Evolutionary conservation across 1,140 invertebrate species (phyloP).

Genomic region (Rhagoletis zephyria): DNA sequence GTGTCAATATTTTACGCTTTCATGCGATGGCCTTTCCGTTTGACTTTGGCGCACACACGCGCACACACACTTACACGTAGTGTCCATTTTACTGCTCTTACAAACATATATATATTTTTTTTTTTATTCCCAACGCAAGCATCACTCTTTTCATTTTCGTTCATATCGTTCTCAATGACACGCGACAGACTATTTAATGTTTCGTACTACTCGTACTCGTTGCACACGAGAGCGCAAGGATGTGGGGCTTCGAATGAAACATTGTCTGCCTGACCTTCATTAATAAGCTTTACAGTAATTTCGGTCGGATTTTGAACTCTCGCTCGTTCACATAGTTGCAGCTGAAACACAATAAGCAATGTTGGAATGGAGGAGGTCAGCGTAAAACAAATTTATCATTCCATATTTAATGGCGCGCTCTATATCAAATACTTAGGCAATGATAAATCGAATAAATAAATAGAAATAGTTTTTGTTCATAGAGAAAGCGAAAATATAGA

Average conservation of each 20-base stretch:
- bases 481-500: no score
- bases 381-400: background rate
- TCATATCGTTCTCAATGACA: background rate
- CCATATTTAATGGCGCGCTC: background rate
- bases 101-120: background rate
- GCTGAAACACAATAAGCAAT: background rate
- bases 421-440: background rate
- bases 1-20: slow-evolving; percentile 25
- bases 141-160: slow-evolving; percentile 19
- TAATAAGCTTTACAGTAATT: background rate
- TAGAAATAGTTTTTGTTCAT: background rate
- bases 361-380: background rate
- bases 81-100: background rate
- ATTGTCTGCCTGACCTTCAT: slow-evolving; percentile 7
- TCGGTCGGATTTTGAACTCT: background rate
- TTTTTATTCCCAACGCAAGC: background rate
- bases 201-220: background rate
- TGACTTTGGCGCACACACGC: slow-evolving; percentile 12
- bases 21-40: background rate
- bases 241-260: background rate
- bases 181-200: background rate
- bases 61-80: no score
- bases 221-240: background rate
- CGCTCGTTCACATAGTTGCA: background rate
- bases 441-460: slow-evolving; percentile 16